These are phyloP conservation scores for Stegana nigrithorax DNA, from an alignment of 2,888 invertebrate species.

Conservation along the genomic window DNA sequence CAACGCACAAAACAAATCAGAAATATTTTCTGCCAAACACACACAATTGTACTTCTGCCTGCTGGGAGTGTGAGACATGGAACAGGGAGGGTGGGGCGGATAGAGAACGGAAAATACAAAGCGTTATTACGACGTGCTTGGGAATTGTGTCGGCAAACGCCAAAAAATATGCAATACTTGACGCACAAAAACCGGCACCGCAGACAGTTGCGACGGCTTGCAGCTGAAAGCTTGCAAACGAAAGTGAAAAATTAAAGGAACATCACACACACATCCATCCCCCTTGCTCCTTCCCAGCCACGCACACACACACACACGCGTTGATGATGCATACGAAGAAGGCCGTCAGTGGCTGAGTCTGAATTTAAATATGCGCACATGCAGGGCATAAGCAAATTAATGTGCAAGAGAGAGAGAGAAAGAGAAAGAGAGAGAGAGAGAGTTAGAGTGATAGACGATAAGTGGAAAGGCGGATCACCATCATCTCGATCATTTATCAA, in stretches of 20 bases:
- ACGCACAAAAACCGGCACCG: background rate
- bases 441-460: too few species aligned
- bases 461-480: background rate
- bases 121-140: conserved; percentile 2
- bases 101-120: background rate
- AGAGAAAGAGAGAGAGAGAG: too few species aligned
- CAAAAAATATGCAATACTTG: background rate
- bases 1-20: conserved; percentile 13
- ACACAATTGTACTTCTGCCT: too few species aligned
- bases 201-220: background rate
- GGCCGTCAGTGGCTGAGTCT: too few species aligned
- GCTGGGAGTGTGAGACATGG: too few species aligned
- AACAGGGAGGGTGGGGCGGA: background rate
- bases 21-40: conserved; percentile 7
- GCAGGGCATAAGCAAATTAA: background rate
- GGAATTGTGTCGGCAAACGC: background rate
- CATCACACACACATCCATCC: too few species aligned
- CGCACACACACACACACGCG: too few species aligned
- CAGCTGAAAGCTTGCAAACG: background rate
- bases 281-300: too few species aligned
- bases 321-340: too few species aligned
- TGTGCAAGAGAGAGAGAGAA: too few species aligned
- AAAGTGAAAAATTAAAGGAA: conserved; percentile 10
- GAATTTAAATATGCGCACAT: background rate
- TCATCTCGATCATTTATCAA: background rate